Evolutionary conservation across 2,888 invertebrate genomes (phyloP).

Genomic region (Agriopis leucophaearia): DNA sequence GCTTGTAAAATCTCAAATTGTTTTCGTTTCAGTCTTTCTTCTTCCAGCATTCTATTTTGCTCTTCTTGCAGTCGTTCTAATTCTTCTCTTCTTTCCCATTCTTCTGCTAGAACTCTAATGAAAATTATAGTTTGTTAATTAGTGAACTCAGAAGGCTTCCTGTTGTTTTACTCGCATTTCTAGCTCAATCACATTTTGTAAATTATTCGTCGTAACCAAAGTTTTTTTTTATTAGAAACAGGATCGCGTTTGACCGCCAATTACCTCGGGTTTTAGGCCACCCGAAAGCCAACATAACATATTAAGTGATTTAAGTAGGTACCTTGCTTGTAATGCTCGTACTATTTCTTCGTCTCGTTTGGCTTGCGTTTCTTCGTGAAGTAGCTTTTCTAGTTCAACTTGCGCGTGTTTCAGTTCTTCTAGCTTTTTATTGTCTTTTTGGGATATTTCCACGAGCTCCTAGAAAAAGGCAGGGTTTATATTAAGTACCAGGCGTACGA

Average conservation of each 20-base stretch:
- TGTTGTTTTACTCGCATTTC: background rate
- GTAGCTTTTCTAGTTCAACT: constrained; percentile 88
- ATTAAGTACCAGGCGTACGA: no score
- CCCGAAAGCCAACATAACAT: background rate
- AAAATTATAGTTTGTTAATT: background rate
- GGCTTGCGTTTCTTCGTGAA: constrained; percentile 94
- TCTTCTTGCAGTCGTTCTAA: constrained; percentile 92
- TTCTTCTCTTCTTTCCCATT: constrained; percentile 94
- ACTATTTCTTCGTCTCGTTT: constrained; percentile 94
- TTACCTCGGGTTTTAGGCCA: background rate
- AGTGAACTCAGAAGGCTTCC: background rate
- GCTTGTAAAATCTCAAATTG: constrained; percentile 91
- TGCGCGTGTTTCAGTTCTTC: constrained; percentile 91
- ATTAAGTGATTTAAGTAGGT: constrained; percentile 3
- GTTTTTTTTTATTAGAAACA: no score
- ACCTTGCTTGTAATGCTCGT: constrained; percentile 89
- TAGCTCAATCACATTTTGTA: background rate
- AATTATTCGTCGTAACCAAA: no score
- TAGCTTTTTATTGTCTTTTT: constrained; percentile 90
- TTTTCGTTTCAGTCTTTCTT: constrained; percentile 91
- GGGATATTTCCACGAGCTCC: constrained; percentile 89
- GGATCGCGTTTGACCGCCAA: no score
- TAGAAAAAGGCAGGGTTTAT: constrained; percentile 52
- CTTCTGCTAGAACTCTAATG: constrained; percentile 90
- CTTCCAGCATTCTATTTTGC: constrained; percentile 90